Conservation (phyloP, 2,113 vertebrate species). For the Pseudorhombus dupliciocellatus region DNA sequence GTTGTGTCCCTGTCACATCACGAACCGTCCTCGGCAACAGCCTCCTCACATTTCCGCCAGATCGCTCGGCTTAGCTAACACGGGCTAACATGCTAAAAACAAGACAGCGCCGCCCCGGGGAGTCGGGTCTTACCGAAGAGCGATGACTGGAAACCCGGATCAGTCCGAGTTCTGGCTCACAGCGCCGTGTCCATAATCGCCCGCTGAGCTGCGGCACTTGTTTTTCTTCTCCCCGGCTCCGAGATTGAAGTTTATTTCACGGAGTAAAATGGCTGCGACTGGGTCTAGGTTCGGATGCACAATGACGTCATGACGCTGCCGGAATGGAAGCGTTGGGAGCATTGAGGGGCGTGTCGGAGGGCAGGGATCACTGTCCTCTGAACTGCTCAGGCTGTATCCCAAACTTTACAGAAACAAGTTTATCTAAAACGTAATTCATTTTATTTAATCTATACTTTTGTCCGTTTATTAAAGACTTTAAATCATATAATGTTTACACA, state of each 20-base stretch:
- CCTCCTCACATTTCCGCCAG: constrained; percentile 53
- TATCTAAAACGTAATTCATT: no score
- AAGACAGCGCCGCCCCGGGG: constrained; percentile 46
- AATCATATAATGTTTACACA: no score
- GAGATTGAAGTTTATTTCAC: constrained; percentile 79
- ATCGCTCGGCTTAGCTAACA: constrained; percentile 48
- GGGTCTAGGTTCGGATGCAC: constrained; percentile 64
- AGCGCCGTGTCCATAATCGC: constrained; percentile 7
- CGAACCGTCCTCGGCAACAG: constrained; percentile 51
- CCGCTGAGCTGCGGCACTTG: neutral
- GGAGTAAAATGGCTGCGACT: constrained; percentile 85
- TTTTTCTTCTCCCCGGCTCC: constrained; percentile 30
- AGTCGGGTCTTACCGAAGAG: constrained; percentile 58
- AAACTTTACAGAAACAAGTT: no score
- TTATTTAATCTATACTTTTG: no score
- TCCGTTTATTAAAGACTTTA: no score
- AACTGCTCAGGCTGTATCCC: neutral
- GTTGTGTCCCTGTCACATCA: constrained; percentile 22
- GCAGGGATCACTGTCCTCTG: neutral
- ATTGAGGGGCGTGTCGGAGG: constrained; percentile 24
- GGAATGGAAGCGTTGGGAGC: constrained; percentile 18
- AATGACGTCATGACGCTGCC: constrained; percentile 76
- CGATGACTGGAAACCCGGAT: neutral
- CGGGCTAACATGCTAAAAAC: constrained; percentile 76
- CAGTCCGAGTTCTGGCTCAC: constrained; percentile 25